These are phyloP conservation scores for Habrosyne pyritoides DNA, from an alignment of 2,888 invertebrate species.

Conservation along the genomic window DNA sequence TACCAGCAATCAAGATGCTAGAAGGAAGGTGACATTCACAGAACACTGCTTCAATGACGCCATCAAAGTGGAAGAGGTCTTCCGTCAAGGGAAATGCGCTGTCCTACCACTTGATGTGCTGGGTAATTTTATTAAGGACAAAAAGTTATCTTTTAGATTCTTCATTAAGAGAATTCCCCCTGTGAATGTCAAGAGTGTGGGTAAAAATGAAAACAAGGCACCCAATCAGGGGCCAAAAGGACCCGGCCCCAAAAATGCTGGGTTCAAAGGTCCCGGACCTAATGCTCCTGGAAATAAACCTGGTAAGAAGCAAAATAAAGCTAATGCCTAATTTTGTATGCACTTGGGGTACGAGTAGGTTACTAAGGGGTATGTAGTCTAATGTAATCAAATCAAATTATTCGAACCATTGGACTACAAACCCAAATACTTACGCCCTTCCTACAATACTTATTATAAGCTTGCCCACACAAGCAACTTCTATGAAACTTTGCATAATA, in stretches of 20 bases:
- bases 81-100: slow-evolving; percentile 62
- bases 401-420: too few relatives aligned
- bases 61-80: slow-evolving; percentile 64
- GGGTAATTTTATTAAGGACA: slow-evolving; percentile 57
- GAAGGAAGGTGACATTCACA: slow-evolving; percentile 59
- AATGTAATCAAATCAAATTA: too few relatives aligned
- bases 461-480: neutral
- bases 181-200: slow-evolving; percentile 32
- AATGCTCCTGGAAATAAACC: slow-evolving; percentile 20
- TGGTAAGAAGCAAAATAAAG: slow-evolving; percentile 21
- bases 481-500: neutral
- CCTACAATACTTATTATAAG: too few relatives aligned
- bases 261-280: slow-evolving; percentile 24
- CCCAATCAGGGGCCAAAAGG: slow-evolving; percentile 28
- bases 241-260: slow-evolving; percentile 15
- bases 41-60: slow-evolving; percentile 72
- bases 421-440: too few relatives aligned
- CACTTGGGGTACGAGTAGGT: neutral
- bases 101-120: slow-evolving; percentile 60
- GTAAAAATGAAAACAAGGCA: slow-evolving; percentile 36
- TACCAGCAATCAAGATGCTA: slow-evolving; percentile 56
- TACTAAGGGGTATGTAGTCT: too few relatives aligned
- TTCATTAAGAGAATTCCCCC: slow-evolving; percentile 54
- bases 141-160: slow-evolving; percentile 59
- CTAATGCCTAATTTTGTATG: slow-evolving; percentile 5